phyloP scores from a whole-genome alignment of 2,113 vertebrate genomes.

The Eulacestoma nigropectus region DNA sequence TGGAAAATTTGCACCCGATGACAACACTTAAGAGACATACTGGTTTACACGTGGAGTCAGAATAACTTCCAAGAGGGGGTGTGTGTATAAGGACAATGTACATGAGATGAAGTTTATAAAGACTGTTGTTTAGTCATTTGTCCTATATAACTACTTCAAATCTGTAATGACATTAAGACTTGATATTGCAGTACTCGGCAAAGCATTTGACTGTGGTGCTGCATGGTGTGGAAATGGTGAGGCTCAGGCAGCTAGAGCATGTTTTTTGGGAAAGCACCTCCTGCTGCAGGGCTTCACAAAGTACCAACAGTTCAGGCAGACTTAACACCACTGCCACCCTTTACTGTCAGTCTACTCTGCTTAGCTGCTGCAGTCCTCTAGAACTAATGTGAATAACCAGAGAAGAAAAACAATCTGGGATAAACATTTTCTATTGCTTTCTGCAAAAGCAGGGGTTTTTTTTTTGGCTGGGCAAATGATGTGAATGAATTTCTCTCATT shows the following conservation, averaged over 20 bases:
- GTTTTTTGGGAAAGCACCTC: not conserved
- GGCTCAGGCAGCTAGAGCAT: not conserved
- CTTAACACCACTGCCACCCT: rapidly evolving
- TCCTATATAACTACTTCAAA: not conserved
- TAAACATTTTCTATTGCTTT: not conserved
- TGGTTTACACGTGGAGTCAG: not conserved
- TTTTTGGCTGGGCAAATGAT: not conserved
- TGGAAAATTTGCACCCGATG: not conserved
- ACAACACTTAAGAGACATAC: not conserved
- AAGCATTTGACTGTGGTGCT: not conserved
- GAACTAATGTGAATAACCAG: not conserved
- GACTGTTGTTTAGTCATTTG: not conserved
- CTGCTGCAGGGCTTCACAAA: not conserved
- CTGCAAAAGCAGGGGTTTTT: not conserved
- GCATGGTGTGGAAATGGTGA: not conserved
- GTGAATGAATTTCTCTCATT: not conserved
- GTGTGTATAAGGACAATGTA: not conserved
- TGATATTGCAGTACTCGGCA: not conserved
- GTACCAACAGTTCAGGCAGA: not conserved
- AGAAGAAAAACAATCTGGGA: not conserved
- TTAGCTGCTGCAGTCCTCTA: not conserved
- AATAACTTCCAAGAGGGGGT: not conserved
- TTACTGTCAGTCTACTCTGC: rapidly evolving
- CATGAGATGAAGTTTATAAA: not conserved
- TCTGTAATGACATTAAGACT: not conserved